phyloP scores from a whole-genome alignment of 2,113 vertebrate genomes.

The Megaptera novaeangliae region DNA sequence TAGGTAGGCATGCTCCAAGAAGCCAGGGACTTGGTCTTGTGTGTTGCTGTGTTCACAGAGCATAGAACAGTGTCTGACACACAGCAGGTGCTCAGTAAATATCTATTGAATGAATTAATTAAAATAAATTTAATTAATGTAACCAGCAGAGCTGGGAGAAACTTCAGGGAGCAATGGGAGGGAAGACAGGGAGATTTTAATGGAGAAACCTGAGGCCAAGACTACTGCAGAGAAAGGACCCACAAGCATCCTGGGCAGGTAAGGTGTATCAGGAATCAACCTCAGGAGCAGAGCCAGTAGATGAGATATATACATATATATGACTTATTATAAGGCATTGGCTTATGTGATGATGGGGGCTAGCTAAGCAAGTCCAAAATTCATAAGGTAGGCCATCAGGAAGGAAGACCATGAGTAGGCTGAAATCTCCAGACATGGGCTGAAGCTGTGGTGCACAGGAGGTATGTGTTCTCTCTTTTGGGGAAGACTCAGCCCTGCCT shows the following conservation, averaged over 20 bases:
- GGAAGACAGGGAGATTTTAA: neutral
- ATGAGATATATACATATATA: neutral
- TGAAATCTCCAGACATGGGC: neutral
- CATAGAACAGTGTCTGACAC: neutral
- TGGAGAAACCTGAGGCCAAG: neutral
- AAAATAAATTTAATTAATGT: neutral
- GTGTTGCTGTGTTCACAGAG: neutral
- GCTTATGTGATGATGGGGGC: neutral
- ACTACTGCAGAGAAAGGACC: neutral
- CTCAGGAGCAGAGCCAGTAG: neutral
- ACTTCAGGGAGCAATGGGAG: neutral
- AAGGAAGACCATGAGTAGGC: neutral
- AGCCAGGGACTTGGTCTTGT: neutral
- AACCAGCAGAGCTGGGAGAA: neutral
- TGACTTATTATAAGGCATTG: neutral
- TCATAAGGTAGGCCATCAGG: neutral
- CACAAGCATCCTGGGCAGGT: neutral
- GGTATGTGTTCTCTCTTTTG: neutral
- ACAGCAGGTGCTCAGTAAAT: neutral
- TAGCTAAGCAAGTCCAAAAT: neutral
- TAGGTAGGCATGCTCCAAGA: neutral
- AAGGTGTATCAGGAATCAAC: neutral
- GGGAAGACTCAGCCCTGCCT: neutral
- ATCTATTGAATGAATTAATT: neutral
- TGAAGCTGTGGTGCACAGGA: neutral